Percentiles rank a stretch among this genome's conserved stretches.
phyloP scores from a whole-genome alignment of 2,113 vertebrate genomes.

The Siniperca chuatsi region DNA sequence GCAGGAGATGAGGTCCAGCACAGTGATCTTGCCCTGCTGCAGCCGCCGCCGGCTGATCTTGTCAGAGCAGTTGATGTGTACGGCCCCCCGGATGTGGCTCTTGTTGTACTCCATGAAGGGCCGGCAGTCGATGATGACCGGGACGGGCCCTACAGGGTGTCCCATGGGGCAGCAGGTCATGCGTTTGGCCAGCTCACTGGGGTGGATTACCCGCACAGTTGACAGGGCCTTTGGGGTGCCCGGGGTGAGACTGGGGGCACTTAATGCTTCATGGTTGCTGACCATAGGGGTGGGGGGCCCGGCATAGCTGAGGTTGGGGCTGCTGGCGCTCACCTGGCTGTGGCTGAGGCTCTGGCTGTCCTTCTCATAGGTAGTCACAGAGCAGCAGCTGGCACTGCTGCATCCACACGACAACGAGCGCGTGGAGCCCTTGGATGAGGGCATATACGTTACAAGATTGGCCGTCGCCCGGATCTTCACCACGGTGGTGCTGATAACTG shows the following conservation, averaged over 20 bases:
- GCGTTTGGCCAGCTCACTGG: slow-evolving; percentile 95
- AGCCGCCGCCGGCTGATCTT: slow-evolving; percentile 97
- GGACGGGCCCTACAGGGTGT: slow-evolving; percentile 90
- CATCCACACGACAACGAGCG: slow-evolving; percentile 99
- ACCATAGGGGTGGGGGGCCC: slow-evolving; percentile 88
- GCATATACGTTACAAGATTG: slow-evolving; percentile 98
- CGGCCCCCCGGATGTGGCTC: slow-evolving; percentile 96
- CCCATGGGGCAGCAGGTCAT: slow-evolving; percentile 94
- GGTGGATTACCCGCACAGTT: slow-evolving; percentile 92
- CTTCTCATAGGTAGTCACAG: slow-evolving; percentile 97
- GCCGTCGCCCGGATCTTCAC: slow-evolving; percentile 93
- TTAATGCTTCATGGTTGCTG: slow-evolving; percentile 89
- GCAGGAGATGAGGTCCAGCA: slow-evolving; percentile 98
- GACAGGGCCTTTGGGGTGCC: slow-evolving; percentile 75
- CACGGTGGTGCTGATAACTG: slow-evolving; percentile 88
- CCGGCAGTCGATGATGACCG: slow-evolving; percentile 98
- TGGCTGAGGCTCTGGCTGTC: slow-evolving; percentile 88
- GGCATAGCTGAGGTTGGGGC: slow-evolving; percentile 85
- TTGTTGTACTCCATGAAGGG: slow-evolving; percentile 99
- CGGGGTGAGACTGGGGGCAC: slow-evolving; percentile 86
- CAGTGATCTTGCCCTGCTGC: slow-evolving; percentile 98
- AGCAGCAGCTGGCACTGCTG: slow-evolving; percentile 99
- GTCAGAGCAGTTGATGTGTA: slow-evolving; percentile 98
- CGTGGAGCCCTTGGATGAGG: slow-evolving; percentile 99
- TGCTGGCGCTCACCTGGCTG: slow-evolving; percentile 89